Base-by-base conservation (phyloP, 2,113 vertebrate species). In the Bostrychus sinensis region DNA sequence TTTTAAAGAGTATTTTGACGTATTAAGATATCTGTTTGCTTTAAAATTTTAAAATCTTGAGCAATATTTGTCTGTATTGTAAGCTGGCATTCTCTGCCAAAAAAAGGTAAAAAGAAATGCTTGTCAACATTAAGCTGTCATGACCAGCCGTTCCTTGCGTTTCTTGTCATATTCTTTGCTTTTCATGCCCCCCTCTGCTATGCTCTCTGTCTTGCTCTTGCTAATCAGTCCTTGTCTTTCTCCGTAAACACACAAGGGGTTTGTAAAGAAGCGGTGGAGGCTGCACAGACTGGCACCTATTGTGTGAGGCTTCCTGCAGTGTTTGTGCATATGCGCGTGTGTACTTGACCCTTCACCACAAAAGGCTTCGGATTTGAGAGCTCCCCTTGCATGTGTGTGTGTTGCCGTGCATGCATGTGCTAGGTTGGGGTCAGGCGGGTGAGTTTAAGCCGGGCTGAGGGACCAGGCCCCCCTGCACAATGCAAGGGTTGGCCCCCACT, bases 401-500 rank as follows among this genome's bases (percentile, higher is more conserved):
- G 46, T 55, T 45, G 42, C 10, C n/a, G 22, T 53, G 48, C 56
- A 50, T 65, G 41, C 26, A 68, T 75, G 56, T 70, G 43, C 46
- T 41, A n/a, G 60, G 34, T 68, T 46, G 55, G 67, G 66, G 74
- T 48, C 22, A 48, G 45, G 78, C 66, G 78, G 64, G 62, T 77
- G 79, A 83, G 81, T 85, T 78, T 84, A 86, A 86, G 88, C 75
- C 62, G 79, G 81, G 76, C 84, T 56, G 56, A 85, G 75, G 77
- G 72, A 83, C 82, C 78, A 78, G 88, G 86, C 84, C 86, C 77
- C 81, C 81, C 64, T 75, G 22, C 86, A 92, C 91, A 92, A 92
- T 88, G 57, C 72, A 50, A 57, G 78, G 86, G 87, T 84, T 57
- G 69, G 82, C 73, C 76, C 85, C 86, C 79, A 66, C 85, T 79